Conservation (phyloP, 2,113 vertebrate genomes). For the Rhegmatorhina hoffmannsi region DNA sequence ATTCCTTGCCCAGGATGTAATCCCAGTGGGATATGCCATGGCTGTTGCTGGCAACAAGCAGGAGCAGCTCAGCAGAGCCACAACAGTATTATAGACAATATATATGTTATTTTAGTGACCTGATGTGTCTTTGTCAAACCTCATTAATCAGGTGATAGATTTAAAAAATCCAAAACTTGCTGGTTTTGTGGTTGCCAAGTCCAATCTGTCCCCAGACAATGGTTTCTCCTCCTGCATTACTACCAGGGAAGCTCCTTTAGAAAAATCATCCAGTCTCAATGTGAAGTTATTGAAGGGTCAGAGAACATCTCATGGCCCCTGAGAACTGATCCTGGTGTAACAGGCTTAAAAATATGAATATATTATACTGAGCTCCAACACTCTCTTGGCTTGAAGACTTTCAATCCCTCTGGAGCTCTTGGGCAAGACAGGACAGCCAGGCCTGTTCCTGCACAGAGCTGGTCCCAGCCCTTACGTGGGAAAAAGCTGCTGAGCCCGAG, state of each 20-base stretch:
- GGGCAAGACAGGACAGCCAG: not conserved
- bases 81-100: not conserved
- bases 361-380: fast-evolving
- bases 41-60: not conserved
- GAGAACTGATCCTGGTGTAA: not conserved
- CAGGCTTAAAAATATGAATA: not conserved
- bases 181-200: not conserved
- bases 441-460: not conserved
- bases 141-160: not conserved
- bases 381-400: not conserved
- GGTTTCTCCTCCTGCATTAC: not conserved
- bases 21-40: not conserved
- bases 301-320: fast-evolving
- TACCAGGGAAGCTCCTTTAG: not conserved
- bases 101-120: fast-evolving
- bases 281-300: not conserved
- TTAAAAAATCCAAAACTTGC: not conserved
- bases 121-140: not conserved
- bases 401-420: not conserved
- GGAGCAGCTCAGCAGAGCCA: not conserved
- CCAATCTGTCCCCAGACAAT: not conserved
- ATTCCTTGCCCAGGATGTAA: not conserved
- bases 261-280: not conserved
- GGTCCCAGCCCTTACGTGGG: not conserved
- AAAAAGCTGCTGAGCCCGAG: not conserved